Evolutionary conservation across 2,797 vertebrate genomes (phyloP), one percentile per base, ranked within the genome.

Genomic region (Myoxocephalus aenaeus): DNA sequence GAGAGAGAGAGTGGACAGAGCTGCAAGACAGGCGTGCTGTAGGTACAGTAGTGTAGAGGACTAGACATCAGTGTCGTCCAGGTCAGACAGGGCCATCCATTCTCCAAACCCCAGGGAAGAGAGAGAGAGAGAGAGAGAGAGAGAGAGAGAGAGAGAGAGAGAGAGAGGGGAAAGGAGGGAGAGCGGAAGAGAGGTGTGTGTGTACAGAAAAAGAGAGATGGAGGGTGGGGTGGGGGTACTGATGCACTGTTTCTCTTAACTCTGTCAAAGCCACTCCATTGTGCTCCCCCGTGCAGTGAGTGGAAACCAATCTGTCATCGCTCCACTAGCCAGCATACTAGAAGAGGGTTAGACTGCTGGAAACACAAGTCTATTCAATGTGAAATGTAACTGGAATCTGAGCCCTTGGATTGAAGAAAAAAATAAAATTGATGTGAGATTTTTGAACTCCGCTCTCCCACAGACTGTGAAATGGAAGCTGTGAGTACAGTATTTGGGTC

Each of bases 11-110:
- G 81, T 71, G 80, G 82, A 83, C 70, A 25, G 72, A 84, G 85
- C 38, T 25, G 74, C 65, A 50, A 76, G 92, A 93, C 92, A 90
- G 87, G 77, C 86, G 53, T 77, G 91, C 91, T 93, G 91, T 92
- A 92, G 93, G 93, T 93, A 92, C 89, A 89, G 92, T 92, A 92
- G 90, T 87, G 90, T 87, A 74, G 83, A 90, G 86, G 86, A 89
- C 86, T 79, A 91, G 90, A 91, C 89, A 89, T 91, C 88, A 89
- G 92, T 93, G 94, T 95, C 92, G 87, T 89, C 88, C 85, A 82
- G 90, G 89, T 92, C 91, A 93, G 94, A 94, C 94, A 92, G 92
- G 89, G 84, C 93, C 90, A 93, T 95, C 92, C 90, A 94, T 95
- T 90, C 90, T 94, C 77, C 73, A 84, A 92, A 89, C 92, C 87